phyloP scores from a whole-genome alignment of 2,113 vertebrate genomes.

The Monopterus albus region DNA sequence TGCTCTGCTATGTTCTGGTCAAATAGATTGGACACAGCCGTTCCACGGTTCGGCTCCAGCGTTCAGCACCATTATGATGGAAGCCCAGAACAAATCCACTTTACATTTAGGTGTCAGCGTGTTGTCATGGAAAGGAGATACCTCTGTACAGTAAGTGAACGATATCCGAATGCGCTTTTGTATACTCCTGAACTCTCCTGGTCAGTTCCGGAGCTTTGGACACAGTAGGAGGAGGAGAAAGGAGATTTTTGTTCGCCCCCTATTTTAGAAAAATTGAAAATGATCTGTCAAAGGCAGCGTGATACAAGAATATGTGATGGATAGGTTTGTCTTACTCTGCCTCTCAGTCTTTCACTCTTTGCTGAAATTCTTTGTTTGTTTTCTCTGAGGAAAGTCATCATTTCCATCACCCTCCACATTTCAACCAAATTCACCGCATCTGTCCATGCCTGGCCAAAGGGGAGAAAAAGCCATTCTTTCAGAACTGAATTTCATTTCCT shows the following conservation, averaged over 20 bases:
- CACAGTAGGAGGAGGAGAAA: conserved; percentile 23
- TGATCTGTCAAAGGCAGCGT: conserved; percentile 76
- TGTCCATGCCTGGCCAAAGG: conserved; percentile 60
- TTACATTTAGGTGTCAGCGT: conserved; percentile 66
- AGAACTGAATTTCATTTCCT: conserved; percentile 69
- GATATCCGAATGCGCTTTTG: conserved; percentile 59
- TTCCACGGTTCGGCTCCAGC: conserved; percentile 49
- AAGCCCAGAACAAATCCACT: conserved; percentile 75
- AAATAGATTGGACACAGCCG: conserved; percentile 73
- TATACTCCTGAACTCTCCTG: conserved; percentile 37
- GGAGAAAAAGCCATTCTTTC: conserved; percentile 67
- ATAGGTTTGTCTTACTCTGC: conserved; percentile 71
- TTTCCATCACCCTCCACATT: conserved; percentile 62
- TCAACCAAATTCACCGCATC: conserved; percentile 65
- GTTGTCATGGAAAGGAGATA: conserved; percentile 69
- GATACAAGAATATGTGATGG: conserved; percentile 74
- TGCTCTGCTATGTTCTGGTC: conserved; percentile 61
- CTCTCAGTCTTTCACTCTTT: conserved; percentile 63
- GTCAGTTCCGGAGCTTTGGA: conserved; percentile 59
- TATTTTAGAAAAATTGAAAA: conserved; percentile 69
- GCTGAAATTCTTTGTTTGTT: conserved; percentile 41
- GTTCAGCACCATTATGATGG: conserved; percentile 62
- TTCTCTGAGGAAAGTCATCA: conserved; percentile 65
- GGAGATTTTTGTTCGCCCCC: not conserved
- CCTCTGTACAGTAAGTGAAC: conserved; percentile 72